These are phyloP conservation scores for Nymphalis io DNA, from an alignment of 1,140 invertebrate genomes.

Conservation along the genomic window DNA sequence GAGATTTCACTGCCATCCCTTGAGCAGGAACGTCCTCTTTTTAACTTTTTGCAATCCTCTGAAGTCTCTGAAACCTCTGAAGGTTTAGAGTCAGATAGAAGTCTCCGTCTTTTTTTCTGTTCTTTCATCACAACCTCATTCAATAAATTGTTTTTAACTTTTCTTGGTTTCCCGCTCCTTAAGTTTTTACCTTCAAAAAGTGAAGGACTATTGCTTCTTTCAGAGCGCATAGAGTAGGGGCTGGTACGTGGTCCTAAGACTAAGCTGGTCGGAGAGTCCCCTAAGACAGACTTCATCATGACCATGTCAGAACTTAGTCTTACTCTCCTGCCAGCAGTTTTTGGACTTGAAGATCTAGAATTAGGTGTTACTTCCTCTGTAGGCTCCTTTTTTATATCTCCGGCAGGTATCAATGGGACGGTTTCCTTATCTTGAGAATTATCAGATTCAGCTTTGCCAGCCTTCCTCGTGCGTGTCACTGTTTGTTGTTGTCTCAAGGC, in stretches of 20 bases:
- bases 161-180: conserved; percentile 84
- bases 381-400: conserved; percentile 77
- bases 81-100: conserved; percentile 73
- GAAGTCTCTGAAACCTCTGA: conserved; percentile 58
- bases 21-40: conserved; percentile 82
- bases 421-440: conserved; percentile 63
- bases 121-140: conserved; percentile 78
- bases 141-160: conserved; percentile 79
- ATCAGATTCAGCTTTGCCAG: conserved; percentile 55
- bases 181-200: conserved; percentile 79
- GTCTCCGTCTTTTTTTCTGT: conserved; percentile 74
- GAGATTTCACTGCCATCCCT: conserved; percentile 81
- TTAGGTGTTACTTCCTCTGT: conserved; percentile 63
- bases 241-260: conserved; percentile 72
- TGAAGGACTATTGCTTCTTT: conserved; percentile 78
- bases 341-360: conserved; percentile 77
- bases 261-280: conserved; percentile 63
- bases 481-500: conserved; percentile 63
- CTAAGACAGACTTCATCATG: conserved; percentile 74
- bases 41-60: conserved; percentile 79
- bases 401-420: conserved; percentile 65
- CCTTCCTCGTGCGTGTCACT: conserved; percentile 59
- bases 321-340: conserved; percentile 64
- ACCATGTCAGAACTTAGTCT: conserved; percentile 74
- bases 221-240: conserved; percentile 81